Percentiles rank a stretch among this genome's conserved stretches.
Conservation (phyloP, 2,113 vertebrate genomes). For the Lonchura striata region DNA sequence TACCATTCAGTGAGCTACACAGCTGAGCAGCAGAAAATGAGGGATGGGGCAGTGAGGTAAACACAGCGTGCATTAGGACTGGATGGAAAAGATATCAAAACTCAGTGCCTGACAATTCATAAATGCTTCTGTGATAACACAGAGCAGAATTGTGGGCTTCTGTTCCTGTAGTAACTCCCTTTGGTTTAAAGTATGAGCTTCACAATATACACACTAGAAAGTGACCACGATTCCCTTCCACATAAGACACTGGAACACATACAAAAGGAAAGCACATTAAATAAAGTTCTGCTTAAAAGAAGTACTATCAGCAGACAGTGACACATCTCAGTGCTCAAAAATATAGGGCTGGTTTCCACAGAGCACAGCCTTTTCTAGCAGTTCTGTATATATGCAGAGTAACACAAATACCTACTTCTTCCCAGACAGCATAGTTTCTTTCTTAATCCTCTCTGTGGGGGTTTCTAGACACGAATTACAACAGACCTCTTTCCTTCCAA, state of each 20-base stretch:
- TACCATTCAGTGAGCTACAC: not conserved
- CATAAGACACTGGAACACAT: not conserved
- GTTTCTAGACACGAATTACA: conserved; percentile 23
- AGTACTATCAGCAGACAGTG: not conserved
- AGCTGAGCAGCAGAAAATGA: not conserved
- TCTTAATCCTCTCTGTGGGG: conserved; percentile 46
- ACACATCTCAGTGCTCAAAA: not conserved
- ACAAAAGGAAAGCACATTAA: not conserved
- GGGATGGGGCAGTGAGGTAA: not conserved
- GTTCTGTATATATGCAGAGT: not conserved
- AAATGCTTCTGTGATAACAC: not conserved
- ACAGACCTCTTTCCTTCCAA: not conserved
- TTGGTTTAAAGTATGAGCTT: not conserved
- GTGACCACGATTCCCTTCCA: not conserved
- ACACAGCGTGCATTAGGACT: not conserved
- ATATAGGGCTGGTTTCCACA: not conserved
- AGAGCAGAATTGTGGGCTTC: not conserved
- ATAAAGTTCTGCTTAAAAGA: not conserved
- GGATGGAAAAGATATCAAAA: not conserved
- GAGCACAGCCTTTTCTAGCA: not conserved
- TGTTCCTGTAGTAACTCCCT: not conserved
- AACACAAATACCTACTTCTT: not conserved
- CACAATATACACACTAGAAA: not conserved
- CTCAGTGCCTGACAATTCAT: not conserved
- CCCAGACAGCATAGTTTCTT: conserved; percentile 12